Conservation (phyloP, 2,113 vertebrate species). For the Chloroceryle aenea region DNA sequence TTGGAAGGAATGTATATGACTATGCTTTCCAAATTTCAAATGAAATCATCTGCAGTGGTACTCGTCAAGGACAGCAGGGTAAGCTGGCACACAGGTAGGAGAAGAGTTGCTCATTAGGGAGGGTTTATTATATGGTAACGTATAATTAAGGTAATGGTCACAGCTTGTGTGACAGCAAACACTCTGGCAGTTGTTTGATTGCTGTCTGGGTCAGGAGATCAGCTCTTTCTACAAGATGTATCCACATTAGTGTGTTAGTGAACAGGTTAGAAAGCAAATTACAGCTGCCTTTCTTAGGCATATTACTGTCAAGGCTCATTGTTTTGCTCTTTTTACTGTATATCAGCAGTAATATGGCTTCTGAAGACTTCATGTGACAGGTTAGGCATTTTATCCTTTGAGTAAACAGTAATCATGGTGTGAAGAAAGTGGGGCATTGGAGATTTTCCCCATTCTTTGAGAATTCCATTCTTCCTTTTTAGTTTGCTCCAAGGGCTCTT, state of each 20-base stretch:
- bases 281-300: conserved; percentile 71
- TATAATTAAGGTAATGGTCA: conserved; percentile 80
- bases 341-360: conserved; percentile 76
- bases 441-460: conserved; percentile 85
- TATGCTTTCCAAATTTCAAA: conserved; percentile 54
- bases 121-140: conserved; percentile 75
- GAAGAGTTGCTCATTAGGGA: conserved; percentile 79
- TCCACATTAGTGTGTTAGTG: conserved; percentile 78
- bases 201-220: conserved; percentile 76
- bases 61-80: conserved; percentile 75
- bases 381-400: conserved; percentile 84
- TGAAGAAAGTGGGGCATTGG: conserved; percentile 82
- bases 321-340: conserved; percentile 72
- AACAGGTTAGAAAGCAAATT: conserved; percentile 82
- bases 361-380: conserved; percentile 80
- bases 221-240: conserved; percentile 75
- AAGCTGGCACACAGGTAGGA: conserved; percentile 55
- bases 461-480: conserved; percentile 85
- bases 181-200: conserved; percentile 77
- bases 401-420: conserved; percentile 85
- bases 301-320: conserved; percentile 62
- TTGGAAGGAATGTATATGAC: conserved; percentile 51
- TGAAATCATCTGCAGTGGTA: conserved; percentile 24
- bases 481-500: conserved; percentile 88
- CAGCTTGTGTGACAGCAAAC: conserved; percentile 73